Evolutionary conservation across 1,140 invertebrate species (phyloP), one percentile per base, ranked within the genome.

Genomic region (Pteromalus puparum): DNA sequence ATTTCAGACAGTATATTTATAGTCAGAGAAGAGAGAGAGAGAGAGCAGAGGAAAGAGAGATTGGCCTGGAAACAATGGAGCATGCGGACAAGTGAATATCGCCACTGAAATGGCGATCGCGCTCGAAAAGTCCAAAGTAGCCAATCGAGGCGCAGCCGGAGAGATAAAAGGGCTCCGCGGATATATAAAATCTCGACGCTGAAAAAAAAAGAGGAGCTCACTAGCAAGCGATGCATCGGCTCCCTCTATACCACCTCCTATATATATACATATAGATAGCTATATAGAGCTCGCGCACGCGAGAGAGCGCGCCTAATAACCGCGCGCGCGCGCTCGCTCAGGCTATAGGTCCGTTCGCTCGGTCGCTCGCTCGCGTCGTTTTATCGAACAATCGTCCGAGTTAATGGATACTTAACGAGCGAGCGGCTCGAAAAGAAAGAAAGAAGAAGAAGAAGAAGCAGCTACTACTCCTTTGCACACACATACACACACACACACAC

Each of bases 371-470:
- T 12, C 24, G 53, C 72, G 53, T 42, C 13, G 34, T 83, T 83
- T 83, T 83, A 83, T 83, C 65, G 82, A 83, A 83, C 53, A 77
- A 70, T 84, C 76, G 83, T 74, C 70, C 74, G 70, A 80, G 77
- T 81, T 84, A 84, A 84, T 81, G 83, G 77, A 84, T 80, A 84
- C 30, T 81, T 84, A 81, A 81, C 75, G 75, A 79, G 74, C 21
- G 61, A n/a, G 4, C 53, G 18, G 53, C 53, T 61, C 53, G 53
- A 61, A 61, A n/a, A 61, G 53, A 61, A n/a, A 61, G 18, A n/a
- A 61, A 61, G 53, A n/a, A 53, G 48, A 53, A 18, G 48, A 53
- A 53, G 15, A 21, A 61, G 53, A 61, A 61, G 53, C 21, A 21
- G 53, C 53, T 0, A 15, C 18, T 21, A 21, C 53, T 6, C 15